Conservation (phyloP, 2,888 invertebrate species). For the Caenorhabditis sp. region DNA sequence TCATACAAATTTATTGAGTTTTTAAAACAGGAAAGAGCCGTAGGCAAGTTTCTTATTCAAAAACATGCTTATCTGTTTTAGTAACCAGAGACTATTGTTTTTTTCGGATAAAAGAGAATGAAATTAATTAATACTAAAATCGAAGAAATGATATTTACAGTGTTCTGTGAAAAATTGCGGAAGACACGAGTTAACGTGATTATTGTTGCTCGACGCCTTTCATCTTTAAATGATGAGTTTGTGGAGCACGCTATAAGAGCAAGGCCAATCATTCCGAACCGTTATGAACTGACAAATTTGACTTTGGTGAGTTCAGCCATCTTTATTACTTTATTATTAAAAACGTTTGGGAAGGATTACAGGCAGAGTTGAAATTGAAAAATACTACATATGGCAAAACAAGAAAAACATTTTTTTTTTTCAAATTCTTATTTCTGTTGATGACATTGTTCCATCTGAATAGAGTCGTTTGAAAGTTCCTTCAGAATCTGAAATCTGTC, state of each 20-base stretch:
- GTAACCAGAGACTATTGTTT: too few relatives aligned
- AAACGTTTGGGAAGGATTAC: background rate
- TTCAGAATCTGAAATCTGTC: constrained; percentile 43
- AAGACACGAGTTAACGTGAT: constrained; percentile 31
- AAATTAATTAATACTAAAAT: too few relatives aligned
- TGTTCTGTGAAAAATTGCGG: constrained; percentile 25
- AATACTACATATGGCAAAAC: background rate
- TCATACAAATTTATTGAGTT: too few relatives aligned
- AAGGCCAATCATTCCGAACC: constrained; percentile 28
- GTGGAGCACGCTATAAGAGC: constrained; percentile 33
- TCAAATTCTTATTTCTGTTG: constrained; percentile 23
- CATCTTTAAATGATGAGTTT: constrained; percentile 30
- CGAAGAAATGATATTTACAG: too few relatives aligned
- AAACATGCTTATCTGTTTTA: too few relatives aligned
- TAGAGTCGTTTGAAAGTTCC: constrained; percentile 41
- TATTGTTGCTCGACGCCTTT: constrained; percentile 30
- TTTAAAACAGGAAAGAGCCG: too few relatives aligned
- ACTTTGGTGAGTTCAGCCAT: constrained; percentile 13
- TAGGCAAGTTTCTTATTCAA: too few relatives aligned
- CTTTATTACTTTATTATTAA: background rate
- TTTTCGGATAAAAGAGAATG: too few relatives aligned
- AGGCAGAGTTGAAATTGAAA: constrained; percentile 1
- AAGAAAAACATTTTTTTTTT: constrained; percentile 3
- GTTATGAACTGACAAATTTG: constrained; percentile 20
- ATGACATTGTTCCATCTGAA: constrained; percentile 50